A percentile compares a stretch with the other conserved stretches of the same genome.
Evolutionary conservation across 2,797 vertebrate species (phyloP).

Genomic region (Argentina silus): DNA sequence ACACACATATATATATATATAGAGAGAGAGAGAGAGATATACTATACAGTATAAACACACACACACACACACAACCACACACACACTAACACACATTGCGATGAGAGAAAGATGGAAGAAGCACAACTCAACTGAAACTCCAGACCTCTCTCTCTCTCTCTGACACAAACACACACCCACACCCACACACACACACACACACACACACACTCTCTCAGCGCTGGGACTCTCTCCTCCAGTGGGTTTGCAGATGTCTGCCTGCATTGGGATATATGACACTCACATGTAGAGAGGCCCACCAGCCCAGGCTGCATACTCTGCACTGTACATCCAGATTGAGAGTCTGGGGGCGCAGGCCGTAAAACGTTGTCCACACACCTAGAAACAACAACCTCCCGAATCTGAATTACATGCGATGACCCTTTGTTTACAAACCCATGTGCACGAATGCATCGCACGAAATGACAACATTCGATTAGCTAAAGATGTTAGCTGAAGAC

Average conservation of each 20-base stretch:
- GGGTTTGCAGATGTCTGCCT: conserved; percentile 17
- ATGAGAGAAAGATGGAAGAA: not conserved
- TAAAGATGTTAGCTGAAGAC: no score
- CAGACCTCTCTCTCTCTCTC: not conserved
- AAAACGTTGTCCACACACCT: not conserved
- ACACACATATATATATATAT: no score
- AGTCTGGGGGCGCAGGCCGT: not conserved
- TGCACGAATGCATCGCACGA: no score
- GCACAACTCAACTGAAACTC: not conserved
- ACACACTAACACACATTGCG: not conserved
- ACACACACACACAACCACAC: not conserved
- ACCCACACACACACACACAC: not conserved
- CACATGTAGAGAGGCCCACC: conserved; percentile 1
- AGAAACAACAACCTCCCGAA: no score
- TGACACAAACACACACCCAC: no score
- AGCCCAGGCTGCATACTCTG: not conserved
- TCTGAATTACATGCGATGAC: no score
- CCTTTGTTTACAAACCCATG: no score
- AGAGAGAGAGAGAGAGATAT: no score
- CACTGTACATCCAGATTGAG: not conserved
- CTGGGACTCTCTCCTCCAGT: conserved; percentile 1
- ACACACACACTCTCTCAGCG: conserved; percentile 2
- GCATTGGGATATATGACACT: conserved; percentile 18
- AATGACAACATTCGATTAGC: no score
- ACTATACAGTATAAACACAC: not conserved